These are phyloP conservation scores for Micromys minutus DNA, from an alignment of 2,113 vertebrate genomes.

Conservation along the genomic window DNA sequence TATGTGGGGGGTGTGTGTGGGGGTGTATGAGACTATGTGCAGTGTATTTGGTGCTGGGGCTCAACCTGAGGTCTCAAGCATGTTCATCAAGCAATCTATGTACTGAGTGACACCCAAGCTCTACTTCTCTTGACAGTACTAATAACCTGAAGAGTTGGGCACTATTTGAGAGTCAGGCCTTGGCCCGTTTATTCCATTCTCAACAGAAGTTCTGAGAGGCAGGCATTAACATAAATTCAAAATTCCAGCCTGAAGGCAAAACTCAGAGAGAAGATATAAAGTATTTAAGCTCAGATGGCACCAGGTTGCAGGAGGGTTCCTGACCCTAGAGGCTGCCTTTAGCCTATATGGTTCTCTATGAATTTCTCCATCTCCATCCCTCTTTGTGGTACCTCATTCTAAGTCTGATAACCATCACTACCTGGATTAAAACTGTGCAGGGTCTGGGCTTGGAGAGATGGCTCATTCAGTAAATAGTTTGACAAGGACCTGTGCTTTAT, in stretches of 20 bases:
- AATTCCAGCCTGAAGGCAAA: not conserved
- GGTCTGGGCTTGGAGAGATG: not conserved
- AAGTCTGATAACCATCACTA: not conserved
- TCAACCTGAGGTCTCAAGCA: not conserved
- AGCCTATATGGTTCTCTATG: not conserved
- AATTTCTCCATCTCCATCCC: not conserved
- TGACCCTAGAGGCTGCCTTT: not conserved
- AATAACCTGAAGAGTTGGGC: not conserved
- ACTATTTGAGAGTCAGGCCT: accelerated
- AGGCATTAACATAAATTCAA: not conserved
- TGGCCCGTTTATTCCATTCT: no score
- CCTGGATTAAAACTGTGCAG: not conserved
- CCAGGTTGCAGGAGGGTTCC: not conserved
- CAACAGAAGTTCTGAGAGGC: not conserved
- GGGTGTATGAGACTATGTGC: no score
- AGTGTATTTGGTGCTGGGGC: not conserved
- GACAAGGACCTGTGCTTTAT: not conserved
- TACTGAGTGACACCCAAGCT: not conserved
- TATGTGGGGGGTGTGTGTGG: no score
- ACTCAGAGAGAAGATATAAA: no score
- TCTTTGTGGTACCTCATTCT: not conserved
- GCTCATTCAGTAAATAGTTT: not conserved
- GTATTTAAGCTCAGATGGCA: not conserved
- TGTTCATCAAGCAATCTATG: not conserved
- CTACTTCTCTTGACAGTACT: not conserved